Evolutionary conservation across 2,888 invertebrate species (phyloP).

Genomic region (Andrena flavipes): DNA sequence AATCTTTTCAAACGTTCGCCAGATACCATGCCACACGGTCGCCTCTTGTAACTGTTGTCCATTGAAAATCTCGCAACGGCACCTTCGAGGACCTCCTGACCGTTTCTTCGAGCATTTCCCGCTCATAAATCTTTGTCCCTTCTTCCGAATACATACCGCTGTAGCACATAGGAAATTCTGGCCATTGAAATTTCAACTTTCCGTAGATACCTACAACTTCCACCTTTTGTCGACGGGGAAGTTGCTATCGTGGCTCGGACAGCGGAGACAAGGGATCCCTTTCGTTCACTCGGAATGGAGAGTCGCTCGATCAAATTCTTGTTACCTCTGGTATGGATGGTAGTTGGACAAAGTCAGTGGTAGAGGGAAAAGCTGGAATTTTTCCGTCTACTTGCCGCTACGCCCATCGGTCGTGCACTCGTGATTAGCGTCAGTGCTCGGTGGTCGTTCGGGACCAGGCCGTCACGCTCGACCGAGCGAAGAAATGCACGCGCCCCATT

Average conservation of each 20-base stretch:
- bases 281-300: too few species aligned
- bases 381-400: slow-evolving; percentile 31
- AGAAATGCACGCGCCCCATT: slow-evolving; percentile 74
- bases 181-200: background rate
- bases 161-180: background rate
- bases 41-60: background rate
- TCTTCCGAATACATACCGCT: background rate
- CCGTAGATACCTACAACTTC: background rate
- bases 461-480: slow-evolving; percentile 74
- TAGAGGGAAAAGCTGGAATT: slow-evolving; percentile 18
- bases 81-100: background rate
- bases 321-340: background rate
- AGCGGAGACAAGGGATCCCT: too few species aligned
- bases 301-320: too few species aligned
- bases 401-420: slow-evolving; percentile 18
- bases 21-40: background rate
- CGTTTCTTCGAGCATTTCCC: background rate
- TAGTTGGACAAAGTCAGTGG: background rate
- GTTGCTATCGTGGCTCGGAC: background rate
- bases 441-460: slow-evolving; percentile 49
- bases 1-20: background rate
- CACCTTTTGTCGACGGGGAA: background rate
- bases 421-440: slow-evolving; percentile 49
- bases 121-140: background rate
- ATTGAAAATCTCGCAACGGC: background rate